Evolutionary conservation across 2,113 vertebrate species (phyloP).

Genomic region (Circaetus gallicus): DNA sequence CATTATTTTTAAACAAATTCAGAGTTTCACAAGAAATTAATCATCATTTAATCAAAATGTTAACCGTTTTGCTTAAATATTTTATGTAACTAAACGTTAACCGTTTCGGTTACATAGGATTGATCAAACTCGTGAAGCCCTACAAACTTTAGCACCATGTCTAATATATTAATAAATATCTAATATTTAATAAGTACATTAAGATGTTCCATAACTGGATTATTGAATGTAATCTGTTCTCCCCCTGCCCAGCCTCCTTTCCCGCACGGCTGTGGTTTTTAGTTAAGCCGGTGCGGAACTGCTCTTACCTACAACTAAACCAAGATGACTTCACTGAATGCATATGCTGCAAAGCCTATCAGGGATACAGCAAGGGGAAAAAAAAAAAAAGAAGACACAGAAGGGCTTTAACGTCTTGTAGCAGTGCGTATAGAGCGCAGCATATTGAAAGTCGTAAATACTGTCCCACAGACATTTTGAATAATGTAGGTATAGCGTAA

Average conservation of each 20-base stretch:
- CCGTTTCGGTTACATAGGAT: rapidly evolving
- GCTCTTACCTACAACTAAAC: background rate
- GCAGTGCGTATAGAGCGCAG: background rate
- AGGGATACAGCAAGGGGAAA: background rate
- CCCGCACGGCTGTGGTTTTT: background rate
- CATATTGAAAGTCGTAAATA: background rate
- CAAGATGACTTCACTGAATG: background rate
- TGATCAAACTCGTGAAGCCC: background rate
- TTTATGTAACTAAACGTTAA: no score
- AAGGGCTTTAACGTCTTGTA: background rate
- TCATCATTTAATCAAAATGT: background rate
- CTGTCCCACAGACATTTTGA: constrained; percentile 50
- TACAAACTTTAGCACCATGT: background rate
- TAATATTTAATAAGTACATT: background rate
- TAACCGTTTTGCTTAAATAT: no score
- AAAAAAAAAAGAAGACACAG: background rate
- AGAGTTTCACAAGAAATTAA: background rate
- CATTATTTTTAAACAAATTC: background rate
- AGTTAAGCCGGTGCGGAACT: background rate
- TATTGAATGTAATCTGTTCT: background rate
- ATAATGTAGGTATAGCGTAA: constrained; percentile 34
- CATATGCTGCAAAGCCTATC: background rate
- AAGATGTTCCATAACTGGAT: background rate
- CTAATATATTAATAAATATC: background rate
- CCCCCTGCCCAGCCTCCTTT: background rate